phyloP scores from a whole-genome alignment of 2,888 invertebrate species.

The Drosophila neotestacea region DNA sequence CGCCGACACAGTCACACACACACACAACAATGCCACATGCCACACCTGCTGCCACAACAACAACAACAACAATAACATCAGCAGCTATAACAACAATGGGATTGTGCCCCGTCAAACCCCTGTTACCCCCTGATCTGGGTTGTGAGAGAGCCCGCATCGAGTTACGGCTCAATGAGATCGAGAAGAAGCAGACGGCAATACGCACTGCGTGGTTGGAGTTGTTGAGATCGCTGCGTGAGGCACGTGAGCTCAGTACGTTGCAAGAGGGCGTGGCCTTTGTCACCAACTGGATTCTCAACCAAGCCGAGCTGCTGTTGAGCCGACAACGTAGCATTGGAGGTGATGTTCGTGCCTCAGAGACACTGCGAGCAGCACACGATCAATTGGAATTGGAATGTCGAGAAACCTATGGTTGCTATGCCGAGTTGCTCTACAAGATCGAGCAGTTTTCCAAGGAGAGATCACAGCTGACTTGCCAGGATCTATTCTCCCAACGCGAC shows the following conservation, averaged over 20 bases:
- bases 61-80: constrained; percentile 31
- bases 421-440: constrained; percentile 91
- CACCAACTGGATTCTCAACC: constrained; percentile 91
- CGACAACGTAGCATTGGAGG: constrained; percentile 90
- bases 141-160: constrained; percentile 88
- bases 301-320: constrained; percentile 90
- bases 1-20: constrained; percentile 20
- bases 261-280: constrained; percentile 90
- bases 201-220: constrained; percentile 88
- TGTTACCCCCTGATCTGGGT: constrained; percentile 87
- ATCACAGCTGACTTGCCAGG: constrained; percentile 86
- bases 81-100: constrained; percentile 17
- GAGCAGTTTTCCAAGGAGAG: constrained; percentile 87
- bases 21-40: constrained; percentile 35
- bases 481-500: constrained; percentile 90
- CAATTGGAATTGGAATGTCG: constrained; percentile 91
- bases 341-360: constrained; percentile 90
- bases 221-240: constrained; percentile 87
- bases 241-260: constrained; percentile 87
- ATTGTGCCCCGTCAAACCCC: constrained; percentile 43
- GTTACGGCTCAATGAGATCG: constrained; percentile 87
- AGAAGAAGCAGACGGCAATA: constrained; percentile 87
- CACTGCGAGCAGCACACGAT: constrained; percentile 90
- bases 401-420: constrained; percentile 92
- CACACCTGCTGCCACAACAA: constrained; percentile 30